Percentiles rank a stretch among this genome's conserved stretches.
phyloP scores from a whole-genome alignment of 2,797 vertebrate species.

The Morelia viridis region DNA sequence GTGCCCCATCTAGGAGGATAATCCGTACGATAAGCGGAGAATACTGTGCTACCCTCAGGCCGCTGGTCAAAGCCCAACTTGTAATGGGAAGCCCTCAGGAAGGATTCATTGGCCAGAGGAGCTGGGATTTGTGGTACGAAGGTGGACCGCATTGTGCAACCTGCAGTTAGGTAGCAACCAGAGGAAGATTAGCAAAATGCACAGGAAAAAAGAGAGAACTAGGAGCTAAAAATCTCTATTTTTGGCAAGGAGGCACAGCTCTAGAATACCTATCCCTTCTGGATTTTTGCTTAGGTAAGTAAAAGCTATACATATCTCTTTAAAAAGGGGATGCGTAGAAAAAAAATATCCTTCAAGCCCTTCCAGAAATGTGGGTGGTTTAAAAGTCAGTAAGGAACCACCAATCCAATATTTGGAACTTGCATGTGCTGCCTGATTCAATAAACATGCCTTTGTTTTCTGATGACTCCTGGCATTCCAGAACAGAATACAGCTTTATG shows the following conservation, averaged over 20 bases:
- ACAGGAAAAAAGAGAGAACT: not conserved
- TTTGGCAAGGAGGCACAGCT: not conserved
- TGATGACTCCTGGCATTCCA: not conserved
- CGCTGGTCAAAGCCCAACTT: not conserved
- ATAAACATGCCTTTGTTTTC: not conserved
- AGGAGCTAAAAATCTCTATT: not conserved
- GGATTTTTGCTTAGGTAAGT: not conserved
- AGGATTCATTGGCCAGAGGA: not conserved
- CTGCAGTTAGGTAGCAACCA: not conserved
- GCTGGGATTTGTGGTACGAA: not conserved
- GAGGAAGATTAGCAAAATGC: not conserved
- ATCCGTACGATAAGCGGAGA: not conserved
- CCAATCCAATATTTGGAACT: not conserved
- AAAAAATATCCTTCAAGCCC: not conserved
- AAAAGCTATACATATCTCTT: not conserved
- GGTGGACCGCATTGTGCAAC: not conserved
- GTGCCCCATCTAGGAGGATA: conserved; percentile 20
- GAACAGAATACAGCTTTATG: not conserved
- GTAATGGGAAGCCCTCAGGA: conserved; percentile 9
- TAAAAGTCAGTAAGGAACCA: not conserved
- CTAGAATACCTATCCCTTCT: not conserved
- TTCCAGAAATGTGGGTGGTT: not conserved
- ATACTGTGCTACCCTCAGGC: not conserved
- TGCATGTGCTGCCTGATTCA: not conserved
- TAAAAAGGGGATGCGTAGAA: not conserved